Base-by-base conservation (phyloP, 1,140 invertebrate genomes). In the Apis laboriosa region DNA sequence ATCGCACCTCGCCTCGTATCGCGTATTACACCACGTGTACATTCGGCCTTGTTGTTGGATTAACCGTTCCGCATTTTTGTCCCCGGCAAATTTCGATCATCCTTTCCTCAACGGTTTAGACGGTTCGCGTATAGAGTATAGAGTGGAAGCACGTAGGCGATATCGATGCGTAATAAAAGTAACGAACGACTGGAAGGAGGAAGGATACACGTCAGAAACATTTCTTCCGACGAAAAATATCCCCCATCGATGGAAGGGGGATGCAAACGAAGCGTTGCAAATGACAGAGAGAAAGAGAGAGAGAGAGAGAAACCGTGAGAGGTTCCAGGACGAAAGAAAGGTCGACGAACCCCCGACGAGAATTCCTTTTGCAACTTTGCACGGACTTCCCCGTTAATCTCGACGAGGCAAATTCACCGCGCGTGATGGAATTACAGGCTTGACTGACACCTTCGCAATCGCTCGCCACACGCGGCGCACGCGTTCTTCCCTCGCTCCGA, bases 371-470 rank as follows among this genome's bases (percentile, higher is more conserved):
- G 21, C 61, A 43, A 49, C 71, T 80, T 75, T 75, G 71, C 71
- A 56, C 19, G 71, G 60, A 24, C 71, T 64, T 43, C 4, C 34
- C 71, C 53, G 78, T 80, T 66, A 80, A 80, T 80, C 78, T 80
- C 78, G 61, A 17, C 51, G 70, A 24, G 24, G 61, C 78, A 75
- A 80, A 80, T 80, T 80, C 78, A 80, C 34, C 78, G 78, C 66
- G 78, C 71, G 56, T 56, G 78, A 80, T 80, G 71, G 71, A 80
- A 80, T 80, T 80, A 75, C 71, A 80, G 78, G 78, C 60, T 74
- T 64, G 71, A 80, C 71, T 80, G 78, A 75, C 71, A 75, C 71
- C 43, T 55, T 19, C 19, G 19, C 60, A 34, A 74, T 56, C 19
- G 53, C 28, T 28, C 51, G 49, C 49, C 55, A 13, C 11, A 13